Evolutionary conservation across 23 tunicate species (phyloP), one percentile per base, ranked within the genome.

Genomic region (Pegea sp.): DNA sequence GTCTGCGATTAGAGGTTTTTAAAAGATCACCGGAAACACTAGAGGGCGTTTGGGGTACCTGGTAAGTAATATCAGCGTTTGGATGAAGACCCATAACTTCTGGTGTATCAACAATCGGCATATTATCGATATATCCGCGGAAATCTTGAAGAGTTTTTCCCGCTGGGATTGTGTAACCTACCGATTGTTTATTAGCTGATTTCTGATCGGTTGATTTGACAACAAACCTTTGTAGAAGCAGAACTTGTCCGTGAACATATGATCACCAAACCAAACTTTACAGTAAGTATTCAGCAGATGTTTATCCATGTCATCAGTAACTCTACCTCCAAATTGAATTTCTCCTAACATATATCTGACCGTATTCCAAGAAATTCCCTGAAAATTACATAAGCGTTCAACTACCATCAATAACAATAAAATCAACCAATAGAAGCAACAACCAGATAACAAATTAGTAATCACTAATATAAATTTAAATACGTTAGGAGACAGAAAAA

Each of bases 21-120:
- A 7, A 24, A 13, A 23, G 44, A 56, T 13, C 8, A 7, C 5
- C 46, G 46, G 16, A 16, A 16, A 16, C 55, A n/a, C 20, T 24
- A n/a, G 20, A 27, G 31, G 16, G 16, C 16, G 46, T 38, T 19
- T 6, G 21, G 21, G 26, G 19, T 42, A 84, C 95, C 84, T 84
- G 99, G 60, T 91, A 91, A 1, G 99, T 91, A 62, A 91, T 91
- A 44, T 91, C 99, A 44, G 99, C 99, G 33, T 91, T 91, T 13
- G 93, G 76, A 53, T 91, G 99, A 34, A 91, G 93, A 31, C 99
- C 99, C 84, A 91, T 79, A 48, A 91, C 99, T 63, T 91, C 99
- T 8, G 99, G 99, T 8, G 99, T 62, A 42, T 91, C 99, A 20
- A 75, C 91, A 13, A 73, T 32, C n/a, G 99, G 99, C 19, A 91